Percentiles rank a stretch among this genome's conserved stretches.
Conservation (phyloP, 1,140 invertebrate genomes). For the Bicyclus anynana region DNA sequence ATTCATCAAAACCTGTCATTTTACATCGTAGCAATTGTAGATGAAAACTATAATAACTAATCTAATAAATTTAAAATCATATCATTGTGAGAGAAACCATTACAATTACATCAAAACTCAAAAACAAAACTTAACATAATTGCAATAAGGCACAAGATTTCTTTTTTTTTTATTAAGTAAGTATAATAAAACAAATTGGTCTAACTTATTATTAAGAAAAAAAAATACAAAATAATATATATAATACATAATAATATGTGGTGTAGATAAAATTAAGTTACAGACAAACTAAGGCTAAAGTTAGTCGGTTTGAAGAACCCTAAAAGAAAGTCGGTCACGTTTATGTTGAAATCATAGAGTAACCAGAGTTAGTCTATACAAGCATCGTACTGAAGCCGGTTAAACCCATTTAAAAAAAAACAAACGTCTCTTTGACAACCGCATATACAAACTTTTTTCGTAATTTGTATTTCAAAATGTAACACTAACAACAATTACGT, state of each 20-base stretch:
- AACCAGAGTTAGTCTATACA: no score
- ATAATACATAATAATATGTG: not conserved
- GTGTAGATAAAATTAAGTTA: not conserved
- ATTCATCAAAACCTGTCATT: no score
- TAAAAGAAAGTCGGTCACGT: not conserved
- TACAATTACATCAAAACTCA: slow-evolving; percentile 10
- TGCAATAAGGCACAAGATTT: slow-evolving; percentile 22
- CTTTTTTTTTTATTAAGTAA: slow-evolving; percentile 14
- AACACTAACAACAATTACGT: no score
- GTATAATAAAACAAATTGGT: slow-evolving; percentile 17
- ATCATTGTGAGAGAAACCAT: not conserved
- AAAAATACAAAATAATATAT: slow-evolving; percentile 1
- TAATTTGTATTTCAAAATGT: no score
- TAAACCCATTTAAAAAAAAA: no score
- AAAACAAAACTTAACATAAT: slow-evolving; percentile 20
- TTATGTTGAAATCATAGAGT: no score
- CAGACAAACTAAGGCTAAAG: not conserved
- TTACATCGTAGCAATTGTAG: no score
- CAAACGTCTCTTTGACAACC: no score
- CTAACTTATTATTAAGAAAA: slow-evolving; percentile 13
- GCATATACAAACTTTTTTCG: no score
- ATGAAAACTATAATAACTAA: no score
- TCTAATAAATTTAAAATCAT: not conserved
- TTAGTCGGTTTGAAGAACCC: not conserved
- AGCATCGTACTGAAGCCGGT: no score